Evolutionary conservation across 2,888 invertebrate species (phyloP).

Genomic region (Dione vanillae): DNA sequence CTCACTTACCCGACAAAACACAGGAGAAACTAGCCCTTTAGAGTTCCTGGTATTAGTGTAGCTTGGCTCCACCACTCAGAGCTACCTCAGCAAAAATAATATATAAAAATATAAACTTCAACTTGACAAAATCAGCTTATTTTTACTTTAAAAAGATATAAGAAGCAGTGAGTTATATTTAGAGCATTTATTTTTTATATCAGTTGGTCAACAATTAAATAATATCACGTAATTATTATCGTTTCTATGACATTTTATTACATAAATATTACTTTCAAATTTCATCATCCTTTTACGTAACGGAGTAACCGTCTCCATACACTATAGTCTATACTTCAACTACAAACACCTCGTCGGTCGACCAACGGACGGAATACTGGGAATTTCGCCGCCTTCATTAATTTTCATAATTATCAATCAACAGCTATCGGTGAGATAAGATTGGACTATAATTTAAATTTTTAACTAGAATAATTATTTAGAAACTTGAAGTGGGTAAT

Average conservation of each 20-base stretch:
- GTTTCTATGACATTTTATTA: not conserved
- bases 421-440: not conserved
- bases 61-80: too few relatives aligned
- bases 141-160: too few relatives aligned
- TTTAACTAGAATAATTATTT: not conserved
- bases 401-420: slow-evolving; percentile 4
- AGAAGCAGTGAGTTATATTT: too few relatives aligned
- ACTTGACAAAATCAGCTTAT: too few relatives aligned
- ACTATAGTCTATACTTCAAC: not conserved
- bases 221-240: not conserved
- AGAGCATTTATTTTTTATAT: too few relatives aligned
- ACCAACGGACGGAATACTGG: not conserved
- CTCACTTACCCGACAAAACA: too few relatives aligned
- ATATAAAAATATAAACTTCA: too few relatives aligned
- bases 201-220: not conserved
- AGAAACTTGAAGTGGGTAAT: not conserved
- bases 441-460: not conserved
- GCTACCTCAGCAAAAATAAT: too few relatives aligned
- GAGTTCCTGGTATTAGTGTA: too few relatives aligned
- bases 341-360: not conserved
- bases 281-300: not conserved
- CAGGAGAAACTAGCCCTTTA: too few relatives aligned
- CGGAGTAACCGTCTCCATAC: too few relatives aligned
- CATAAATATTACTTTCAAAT: not conserved
- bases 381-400: not conserved